Evolutionary conservation across 2,797 vertebrate species (phyloP).

Genomic region (Pygocentrus nattereri): DNA sequence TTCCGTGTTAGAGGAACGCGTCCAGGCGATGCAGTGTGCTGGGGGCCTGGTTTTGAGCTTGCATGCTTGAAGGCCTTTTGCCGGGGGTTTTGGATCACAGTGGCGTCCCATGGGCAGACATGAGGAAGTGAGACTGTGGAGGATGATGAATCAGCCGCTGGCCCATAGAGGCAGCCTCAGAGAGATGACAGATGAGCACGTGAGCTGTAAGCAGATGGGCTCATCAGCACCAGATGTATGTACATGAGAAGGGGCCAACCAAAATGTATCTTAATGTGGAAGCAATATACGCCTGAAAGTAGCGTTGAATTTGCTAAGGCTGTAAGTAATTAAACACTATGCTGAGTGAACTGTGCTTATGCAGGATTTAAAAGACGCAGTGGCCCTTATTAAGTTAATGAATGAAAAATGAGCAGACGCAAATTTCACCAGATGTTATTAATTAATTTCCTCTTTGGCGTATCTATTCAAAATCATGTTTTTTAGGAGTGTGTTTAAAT

Average conservation of each 20-base stretch:
- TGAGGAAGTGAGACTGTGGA: conserved; percentile 27
- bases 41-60: background rate
- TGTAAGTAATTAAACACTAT: background rate
- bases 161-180: background rate
- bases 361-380: background rate
- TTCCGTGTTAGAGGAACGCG: background rate
- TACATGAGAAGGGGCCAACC: background rate
- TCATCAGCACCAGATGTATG: background rate
- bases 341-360: background rate
- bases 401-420: too few relatives aligned
- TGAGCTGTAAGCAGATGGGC: conserved; percentile 1
- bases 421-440: too few relatives aligned
- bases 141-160: conserved; percentile 22
- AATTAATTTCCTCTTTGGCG: too few relatives aligned
- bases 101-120: conserved; percentile 9
- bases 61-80: background rate
- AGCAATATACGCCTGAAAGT: background rate
- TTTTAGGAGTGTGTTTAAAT: too few relatives aligned
- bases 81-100: background rate
- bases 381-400: too few relatives aligned
- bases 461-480: too few relatives aligned
- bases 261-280: background rate
- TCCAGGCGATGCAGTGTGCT: background rate
- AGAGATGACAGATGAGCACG: background rate
- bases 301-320: background rate